Evolutionary conservation across 2,113 vertebrate genomes (phyloP), one percentile per base, ranked within the genome.

Genomic region (Myocastor coypus): DNA sequence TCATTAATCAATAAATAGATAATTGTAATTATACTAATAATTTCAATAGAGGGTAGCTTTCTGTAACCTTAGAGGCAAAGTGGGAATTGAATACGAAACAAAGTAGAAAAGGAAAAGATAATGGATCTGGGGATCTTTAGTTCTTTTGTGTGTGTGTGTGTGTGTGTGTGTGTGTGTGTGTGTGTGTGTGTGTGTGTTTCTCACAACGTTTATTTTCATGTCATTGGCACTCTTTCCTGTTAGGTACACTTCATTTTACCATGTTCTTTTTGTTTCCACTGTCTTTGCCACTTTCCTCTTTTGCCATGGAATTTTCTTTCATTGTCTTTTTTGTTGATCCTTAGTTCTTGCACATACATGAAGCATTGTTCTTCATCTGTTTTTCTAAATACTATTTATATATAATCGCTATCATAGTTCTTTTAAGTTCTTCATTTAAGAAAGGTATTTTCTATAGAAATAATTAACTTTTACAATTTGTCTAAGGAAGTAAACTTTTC

Each of bases 401-500:
- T 37, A 4, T 34, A 85, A 30, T 78, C 52, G 69, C 28, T 61
- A 66, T 55, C 55, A 34, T 2, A 61, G 34, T 55, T 20, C 63
- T 75, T 96, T 87, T 93, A n/a, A 61, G 34, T 55, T 20, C 63
- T 75, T 96, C n/a, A n/a, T n/a, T 87, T 93, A 93, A 91, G 37
- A 50, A 75, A 73, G 30, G 0, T 19, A 19, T 40, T 95, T 89
- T 8, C 32, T 81, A 16, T 34, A 82, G 3, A 55, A 88, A 96
- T 50, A 92, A 66, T 4, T 52, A 66, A 81, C 57, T 46, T 77
- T 81, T n/a, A 87, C 55, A 66, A 92, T 75, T 69, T 94, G 50
- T 89, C 78, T 32, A 87, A 83, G 64, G n/a, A 94, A 92, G 34
- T 22, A 40, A 16, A 61, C n/a, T 75, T 82, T 83, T 61, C 37